Conservation (phyloP, 2,797 vertebrate species). For the Oreortyx pictus region DNA sequence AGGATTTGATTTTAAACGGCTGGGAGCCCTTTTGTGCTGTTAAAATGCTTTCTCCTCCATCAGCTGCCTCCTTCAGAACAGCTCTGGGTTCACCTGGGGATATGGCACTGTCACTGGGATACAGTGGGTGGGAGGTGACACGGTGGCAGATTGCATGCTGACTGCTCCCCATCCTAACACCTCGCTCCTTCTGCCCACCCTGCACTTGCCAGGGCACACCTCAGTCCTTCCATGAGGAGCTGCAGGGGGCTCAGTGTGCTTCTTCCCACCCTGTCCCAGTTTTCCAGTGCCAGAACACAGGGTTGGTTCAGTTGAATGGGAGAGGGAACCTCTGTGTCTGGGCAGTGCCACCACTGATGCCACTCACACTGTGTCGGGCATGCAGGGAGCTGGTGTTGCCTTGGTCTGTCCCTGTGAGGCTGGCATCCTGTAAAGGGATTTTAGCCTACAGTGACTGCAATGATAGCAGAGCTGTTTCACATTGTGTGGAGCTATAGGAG, state of each 20-base stretch:
- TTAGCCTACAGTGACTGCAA: not conserved
- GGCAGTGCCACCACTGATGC: not conserved
- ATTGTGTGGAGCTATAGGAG: fast-evolving
- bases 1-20: not conserved
- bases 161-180: not conserved
- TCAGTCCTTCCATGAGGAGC: not conserved
- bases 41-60: not conserved
- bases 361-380: not conserved
- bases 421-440: not conserved
- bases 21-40: not conserved
- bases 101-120: not conserved
- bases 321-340: not conserved
- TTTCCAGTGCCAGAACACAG: not conserved
- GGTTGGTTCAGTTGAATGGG: not conserved
- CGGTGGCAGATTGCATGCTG: not conserved
- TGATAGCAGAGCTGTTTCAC: not conserved
- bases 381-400: not conserved
- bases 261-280: not conserved
- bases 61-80: not conserved
- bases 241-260: fast-evolving
- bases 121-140: not conserved
- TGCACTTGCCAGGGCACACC: not conserved
- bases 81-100: not conserved
- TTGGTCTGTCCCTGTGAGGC: not conserved
- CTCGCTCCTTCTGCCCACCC: not conserved